These are phyloP conservation scores for Heteromurus nitidus DNA, from an alignment of 2,888 invertebrate genomes.

Conservation along the genomic window DNA sequence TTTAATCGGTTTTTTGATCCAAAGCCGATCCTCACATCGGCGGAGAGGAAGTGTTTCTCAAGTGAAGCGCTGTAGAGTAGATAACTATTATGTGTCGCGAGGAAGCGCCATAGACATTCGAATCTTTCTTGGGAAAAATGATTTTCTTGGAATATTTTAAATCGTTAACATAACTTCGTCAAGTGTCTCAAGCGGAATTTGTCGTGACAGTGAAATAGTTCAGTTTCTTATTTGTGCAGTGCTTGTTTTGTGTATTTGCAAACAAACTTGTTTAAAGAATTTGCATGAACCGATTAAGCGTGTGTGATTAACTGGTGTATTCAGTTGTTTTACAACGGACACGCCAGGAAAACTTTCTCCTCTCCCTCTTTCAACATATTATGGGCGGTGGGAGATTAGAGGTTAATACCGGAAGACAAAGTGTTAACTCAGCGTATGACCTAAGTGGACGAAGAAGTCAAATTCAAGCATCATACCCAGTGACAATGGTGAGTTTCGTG, in stretches of 20 bases:
- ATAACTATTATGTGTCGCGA: not conserved
- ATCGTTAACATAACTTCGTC: too few relatives aligned
- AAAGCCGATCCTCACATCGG: constrained; percentile 10
- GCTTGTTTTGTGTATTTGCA: constrained; percentile 11
- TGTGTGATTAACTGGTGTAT: constrained; percentile 20
- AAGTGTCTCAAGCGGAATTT: too few relatives aligned
- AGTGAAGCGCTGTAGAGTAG: too few relatives aligned
- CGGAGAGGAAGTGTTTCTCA: not conserved
- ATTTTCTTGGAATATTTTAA: not conserved
- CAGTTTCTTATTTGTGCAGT: too few relatives aligned
- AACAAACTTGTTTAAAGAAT: too few relatives aligned
- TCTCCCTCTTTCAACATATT: constrained; percentile 22
- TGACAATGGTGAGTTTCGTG: constrained; percentile 71
- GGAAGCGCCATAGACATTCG: not conserved
- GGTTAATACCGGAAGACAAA: constrained; percentile 72
- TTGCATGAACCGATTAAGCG: not conserved
- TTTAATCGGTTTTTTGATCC: constrained; percentile 61
- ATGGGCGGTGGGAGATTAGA: constrained; percentile 73
- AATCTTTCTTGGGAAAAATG: not conserved
- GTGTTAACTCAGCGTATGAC: constrained; percentile 71
- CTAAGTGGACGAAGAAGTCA: constrained; percentile 72
- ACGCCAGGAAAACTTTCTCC: constrained; percentile 33
- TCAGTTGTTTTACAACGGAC: constrained; percentile 36
- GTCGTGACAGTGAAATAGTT: too few relatives aligned
- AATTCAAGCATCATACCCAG: constrained; percentile 73